Evolutionary conservation across 1,140 invertebrate genomes (phyloP), one percentile per base, ranked within the genome.

Genomic region (Eriocheir sinensis): DNA sequence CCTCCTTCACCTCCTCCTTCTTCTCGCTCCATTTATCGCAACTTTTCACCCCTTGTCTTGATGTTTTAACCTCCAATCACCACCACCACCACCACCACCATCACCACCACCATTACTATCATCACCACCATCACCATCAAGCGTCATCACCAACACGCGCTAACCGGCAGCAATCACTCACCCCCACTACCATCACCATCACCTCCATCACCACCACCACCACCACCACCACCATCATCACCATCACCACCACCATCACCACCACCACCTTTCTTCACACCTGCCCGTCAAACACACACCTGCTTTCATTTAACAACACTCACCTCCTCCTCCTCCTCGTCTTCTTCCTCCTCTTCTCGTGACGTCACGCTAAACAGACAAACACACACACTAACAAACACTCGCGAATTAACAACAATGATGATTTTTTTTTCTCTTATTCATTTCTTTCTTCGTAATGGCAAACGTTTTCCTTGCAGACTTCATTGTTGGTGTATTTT

Each of bases 331-430:
- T 53, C 48, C 48, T 53, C 48, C 48, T 53, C 60, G 21, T 27
- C 60, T n/a, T n/a, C 60, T n/a, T 72, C 60, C 60, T n/a, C 27
- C 60, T 72, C 60, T 8, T 72, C 0, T 8, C 27, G 60, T 72
- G 21, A 72, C 27, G 60, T 72, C 27, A 72, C 60, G 60, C 60
- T 72, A 21, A 72, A n/a, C n/a, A 27, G 12, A 72, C 60, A 72
- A 72, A 72, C 60, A 72, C 27, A 72, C 60, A 72, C 60, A 72
- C 60, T n/a, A 72, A 72, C 60, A 72, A 72, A 72, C 60, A 72
- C 60, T 21, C 21, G 60, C 60, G 21, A n/a, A 72, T 72, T n/a
- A 72, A 72, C 60, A 72, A 72, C n/a, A 21, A n/a, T n/a, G n/a
- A n/a, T n/a, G n/a, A n/a, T n/a, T n/a, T n/a, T n/a, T n/a, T 72